Evolutionary conservation across 2,888 invertebrate species (phyloP), one percentile per base, ranked within the genome.

Genomic region (Andrena bucephala): DNA sequence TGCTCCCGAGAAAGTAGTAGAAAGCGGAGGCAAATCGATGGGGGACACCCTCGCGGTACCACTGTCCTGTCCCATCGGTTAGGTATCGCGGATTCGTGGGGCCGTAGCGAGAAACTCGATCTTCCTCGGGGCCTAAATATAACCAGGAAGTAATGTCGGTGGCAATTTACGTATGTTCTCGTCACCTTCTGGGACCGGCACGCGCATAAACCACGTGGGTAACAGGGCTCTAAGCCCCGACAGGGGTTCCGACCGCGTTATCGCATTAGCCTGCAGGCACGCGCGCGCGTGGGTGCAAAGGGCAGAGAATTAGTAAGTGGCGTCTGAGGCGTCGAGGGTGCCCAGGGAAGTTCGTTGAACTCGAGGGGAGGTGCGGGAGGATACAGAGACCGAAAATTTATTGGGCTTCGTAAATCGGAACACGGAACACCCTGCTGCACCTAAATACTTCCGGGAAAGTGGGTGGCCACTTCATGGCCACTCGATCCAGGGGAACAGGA

Each of bases 301-400:
- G 80, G 77, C 82, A 72, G 71, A 54, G 84, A 79, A 83, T 81
- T 81, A 81, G 80, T 66, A 66, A 71, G 74, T 68, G 77, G 69
- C 73, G 68, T 74, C 29, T 27, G 50, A 63, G 48, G 65, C 60
- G 72, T 69, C 42, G 10, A 69, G 83, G 77, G 75, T 80, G 79
- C 62, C 24, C 66, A n/a, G 52, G 54, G 59, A 57, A 85, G 90
- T 90, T 90, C 89, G 86, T 90, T 90, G 86, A 90, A 87, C 90
- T 85, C 80, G 70, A 29, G 33, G 57, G 29, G 52, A 48, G 27
- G 20, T 48, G 36, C 27, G 13, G 7, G 33, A 2, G 57, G 10
- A 13, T 31, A 57, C n/a, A 10, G 6, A 13, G 10, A n/a, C 8
- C 8, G 16, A 50, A 74, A 59, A 72, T 81, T 76, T 75, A 81